A percentile compares a stretch with the other conserved stretches of the same genome.
phyloP scores from a whole-genome alignment of 1,140 invertebrate species.

The Micrasema longulum region DNA sequence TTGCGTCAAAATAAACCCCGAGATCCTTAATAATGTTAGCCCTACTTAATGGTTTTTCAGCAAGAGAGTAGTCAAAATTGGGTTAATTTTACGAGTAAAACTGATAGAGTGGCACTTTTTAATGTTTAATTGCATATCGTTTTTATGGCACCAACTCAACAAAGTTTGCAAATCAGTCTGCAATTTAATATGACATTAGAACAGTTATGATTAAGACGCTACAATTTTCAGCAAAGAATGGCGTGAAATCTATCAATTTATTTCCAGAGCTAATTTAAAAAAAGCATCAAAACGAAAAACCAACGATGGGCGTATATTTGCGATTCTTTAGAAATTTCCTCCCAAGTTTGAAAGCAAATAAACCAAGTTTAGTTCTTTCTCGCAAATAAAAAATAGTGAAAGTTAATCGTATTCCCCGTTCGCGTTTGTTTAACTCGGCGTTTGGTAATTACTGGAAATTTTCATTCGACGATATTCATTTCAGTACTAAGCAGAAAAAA shows the following conservation, averaged over 20 bases:
- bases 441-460: constrained; percentile 9
- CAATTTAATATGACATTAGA: no score
- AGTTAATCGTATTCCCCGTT: constrained; percentile 18
- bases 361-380: constrained; percentile 11
- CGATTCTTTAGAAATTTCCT: constrained; percentile 8
- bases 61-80: no score
- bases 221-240: no score
- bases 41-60: no score
- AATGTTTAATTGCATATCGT: no score
- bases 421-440: background rate
- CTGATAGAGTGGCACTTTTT: no score
- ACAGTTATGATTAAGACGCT: no score
- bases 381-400: constrained; percentile 25
- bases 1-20: no score
- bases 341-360: constrained; percentile 21
- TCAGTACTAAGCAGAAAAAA: constrained; percentile 21
- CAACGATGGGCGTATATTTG: constrained; percentile 25
- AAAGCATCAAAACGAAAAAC: constrained; percentile 18
- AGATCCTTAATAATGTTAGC: no score
- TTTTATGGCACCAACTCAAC: no score
- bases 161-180: no score
- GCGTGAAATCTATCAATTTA: background rate
- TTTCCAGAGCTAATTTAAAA: constrained; percentile 18
- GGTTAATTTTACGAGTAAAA: no score
- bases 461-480: constrained; percentile 24